These are phyloP conservation scores for Arothron firmamentum DNA, from an alignment of 2,113 vertebrate species.

Conservation along the genomic window DNA sequence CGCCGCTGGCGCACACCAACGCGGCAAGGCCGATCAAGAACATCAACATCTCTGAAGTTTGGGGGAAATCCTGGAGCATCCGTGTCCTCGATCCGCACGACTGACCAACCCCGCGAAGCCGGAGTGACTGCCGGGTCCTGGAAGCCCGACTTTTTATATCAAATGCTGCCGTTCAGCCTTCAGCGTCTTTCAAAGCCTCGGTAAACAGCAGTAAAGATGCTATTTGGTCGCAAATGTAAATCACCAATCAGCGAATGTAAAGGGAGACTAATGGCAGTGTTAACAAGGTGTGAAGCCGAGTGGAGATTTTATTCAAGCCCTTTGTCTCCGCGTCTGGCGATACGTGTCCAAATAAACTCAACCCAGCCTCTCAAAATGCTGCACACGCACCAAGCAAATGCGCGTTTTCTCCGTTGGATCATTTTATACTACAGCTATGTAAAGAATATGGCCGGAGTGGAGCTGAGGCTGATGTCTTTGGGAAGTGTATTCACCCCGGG, in stretches of 20 bases:
- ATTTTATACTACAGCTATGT: neutral
- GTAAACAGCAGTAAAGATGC: conserved; percentile 77
- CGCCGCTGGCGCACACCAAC: conserved; percentile 38
- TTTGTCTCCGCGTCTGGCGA: conserved; percentile 57
- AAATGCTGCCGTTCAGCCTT: conserved; percentile 36
- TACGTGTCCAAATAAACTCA: conserved; percentile 54
- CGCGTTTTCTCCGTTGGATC: neutral
- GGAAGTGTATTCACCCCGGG: conserved; percentile 63
- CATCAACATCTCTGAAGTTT: conserved; percentile 47
- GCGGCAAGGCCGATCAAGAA: conserved; percentile 28
- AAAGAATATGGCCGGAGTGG: neutral
- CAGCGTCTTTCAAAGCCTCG: conserved; percentile 36
- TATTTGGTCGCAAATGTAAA: conserved; percentile 81
- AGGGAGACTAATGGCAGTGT: conserved; percentile 79
- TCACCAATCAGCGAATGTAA: conserved; percentile 80
- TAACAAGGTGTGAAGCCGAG: conserved; percentile 83
- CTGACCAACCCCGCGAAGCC: conserved; percentile 10
- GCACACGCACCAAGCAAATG: neutral
- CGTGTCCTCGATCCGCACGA: conserved; percentile 8
- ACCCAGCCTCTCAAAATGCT: conserved; percentile 2
- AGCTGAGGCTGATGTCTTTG: conserved; percentile 6
- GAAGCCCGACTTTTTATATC: conserved; percentile 75
- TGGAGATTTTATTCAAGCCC: conserved; percentile 46
- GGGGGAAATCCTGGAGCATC: conserved; percentile 12
- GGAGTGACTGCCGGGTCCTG: conserved; percentile 46